Conservation (phyloP, 2,888 invertebrate genomes). For the Tuta absoluta region DNA sequence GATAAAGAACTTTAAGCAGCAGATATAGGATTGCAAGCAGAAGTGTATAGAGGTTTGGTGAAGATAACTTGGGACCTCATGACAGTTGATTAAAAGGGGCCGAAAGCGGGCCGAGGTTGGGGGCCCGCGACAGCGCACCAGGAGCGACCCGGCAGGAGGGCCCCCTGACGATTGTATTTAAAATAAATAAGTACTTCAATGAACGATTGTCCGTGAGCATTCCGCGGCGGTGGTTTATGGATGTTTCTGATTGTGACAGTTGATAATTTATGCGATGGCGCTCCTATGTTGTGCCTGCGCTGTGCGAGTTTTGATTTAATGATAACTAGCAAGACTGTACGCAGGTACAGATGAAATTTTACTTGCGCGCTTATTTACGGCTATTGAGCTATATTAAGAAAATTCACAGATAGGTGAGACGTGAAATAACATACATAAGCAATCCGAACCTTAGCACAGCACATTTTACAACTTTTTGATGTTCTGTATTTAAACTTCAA, state of each 20-base stretch:
- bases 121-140: conserved; percentile 77
- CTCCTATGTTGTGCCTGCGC: conserved; percentile 25
- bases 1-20: conserved; percentile 39
- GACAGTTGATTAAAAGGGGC: conserved; percentile 81
- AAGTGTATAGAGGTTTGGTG: conserved; percentile 2
- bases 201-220: conserved; percentile 77
- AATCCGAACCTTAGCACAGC: not conserved
- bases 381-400: not conserved
- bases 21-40: conserved; percentile 30
- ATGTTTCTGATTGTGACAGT: conserved; percentile 49
- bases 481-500: not conserved
- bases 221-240: conserved; percentile 61
- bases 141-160: conserved; percentile 71
- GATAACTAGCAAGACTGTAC: conserved; percentile 19
- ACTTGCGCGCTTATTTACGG: not conserved
- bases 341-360: conserved; percentile 2
- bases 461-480: not conserved
- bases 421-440: not conserved
- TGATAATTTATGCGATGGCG: conserved; percentile 56
- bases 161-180: conserved; percentile 81
- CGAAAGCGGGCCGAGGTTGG: conserved; percentile 75
- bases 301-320: conserved; percentile 24
- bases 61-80: conserved; percentile 58
- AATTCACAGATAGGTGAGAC: not conserved
- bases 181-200: conserved; percentile 81